phyloP scores from a whole-genome alignment of 2,113 vertebrate genomes.

The Arizona elegans region DNA sequence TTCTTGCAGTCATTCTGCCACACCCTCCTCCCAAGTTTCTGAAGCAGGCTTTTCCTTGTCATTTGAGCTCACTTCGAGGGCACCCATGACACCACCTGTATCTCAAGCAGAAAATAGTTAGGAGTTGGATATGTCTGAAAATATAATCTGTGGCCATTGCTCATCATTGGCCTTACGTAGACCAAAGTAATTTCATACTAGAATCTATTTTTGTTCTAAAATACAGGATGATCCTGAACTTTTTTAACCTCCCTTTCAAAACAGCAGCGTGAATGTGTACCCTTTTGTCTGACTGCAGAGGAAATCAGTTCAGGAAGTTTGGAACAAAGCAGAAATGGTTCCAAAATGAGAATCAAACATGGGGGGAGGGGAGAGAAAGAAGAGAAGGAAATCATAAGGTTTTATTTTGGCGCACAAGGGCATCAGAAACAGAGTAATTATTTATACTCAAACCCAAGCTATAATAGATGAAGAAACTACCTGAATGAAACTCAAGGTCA shows the following conservation, averaged over 20 bases:
- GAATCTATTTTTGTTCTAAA: background rate
- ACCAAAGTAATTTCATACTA: background rate
- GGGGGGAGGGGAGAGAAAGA: background rate
- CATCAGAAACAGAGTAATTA: conserved; percentile 2
- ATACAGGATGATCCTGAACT: background rate
- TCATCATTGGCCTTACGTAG: background rate
- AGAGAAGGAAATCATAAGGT: conserved; percentile 16
- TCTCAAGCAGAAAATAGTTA: background rate
- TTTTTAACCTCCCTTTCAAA: conserved; percentile 12
- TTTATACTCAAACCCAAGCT: background rate
- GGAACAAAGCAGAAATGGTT: conserved; percentile 10
- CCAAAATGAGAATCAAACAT: background rate
- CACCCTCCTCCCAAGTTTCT: background rate
- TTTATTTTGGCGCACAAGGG: conserved; percentile 11
- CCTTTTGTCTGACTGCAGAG: conserved; percentile 2
- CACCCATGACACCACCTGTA: background rate
- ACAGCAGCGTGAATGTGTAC: background rate
- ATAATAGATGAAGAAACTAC: background rate
- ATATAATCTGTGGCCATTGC: too few species aligned
- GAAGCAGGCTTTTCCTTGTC: background rate
- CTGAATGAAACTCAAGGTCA: background rate
- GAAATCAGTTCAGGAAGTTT: conserved; percentile 25
- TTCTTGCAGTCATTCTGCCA: background rate
- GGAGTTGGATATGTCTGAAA: background rate
- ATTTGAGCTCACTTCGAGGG: background rate